These are phyloP conservation scores for Cryptoblepharus egeriae DNA, from an alignment of 2,797 vertebrate genomes.

Conservation along the genomic window DNA sequence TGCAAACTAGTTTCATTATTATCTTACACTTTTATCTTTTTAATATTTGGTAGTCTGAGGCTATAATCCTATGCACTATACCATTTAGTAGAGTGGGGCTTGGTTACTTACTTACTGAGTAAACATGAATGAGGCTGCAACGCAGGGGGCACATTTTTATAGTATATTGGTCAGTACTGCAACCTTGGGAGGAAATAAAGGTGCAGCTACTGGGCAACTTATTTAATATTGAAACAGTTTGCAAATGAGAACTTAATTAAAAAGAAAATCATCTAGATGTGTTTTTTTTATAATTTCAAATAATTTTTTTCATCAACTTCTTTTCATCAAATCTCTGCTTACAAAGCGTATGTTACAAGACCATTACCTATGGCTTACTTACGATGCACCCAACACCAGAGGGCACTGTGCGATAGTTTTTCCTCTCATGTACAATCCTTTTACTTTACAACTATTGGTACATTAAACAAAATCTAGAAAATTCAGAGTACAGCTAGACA, in stretches of 20 bases:
- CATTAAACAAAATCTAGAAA: not conserved
- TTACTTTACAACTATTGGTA: not conserved
- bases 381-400: constrained; percentile 13
- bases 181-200: rapidly evolving
- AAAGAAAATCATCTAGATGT: not conserved
- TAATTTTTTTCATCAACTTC: not conserved
- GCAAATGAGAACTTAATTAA: not conserved
- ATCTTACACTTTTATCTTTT: not conserved
- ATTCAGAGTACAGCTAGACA: not conserved
- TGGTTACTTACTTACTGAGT: too few relatives aligned
- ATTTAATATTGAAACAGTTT: not conserved
- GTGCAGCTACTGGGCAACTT: not conserved
- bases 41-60: not conserved
- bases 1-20: not conserved
- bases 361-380: not conserved
- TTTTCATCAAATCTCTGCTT: not conserved
- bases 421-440: not conserved
- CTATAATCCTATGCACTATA: too few relatives aligned
- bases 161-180: not conserved
- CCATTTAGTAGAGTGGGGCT: too few relatives aligned
- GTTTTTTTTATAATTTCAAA: not conserved
- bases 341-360: not conserved
- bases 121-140: too few relatives aligned
- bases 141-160: not conserved
- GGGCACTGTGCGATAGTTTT: constrained; percentile 31